Percentiles rank a stretch among this genome's conserved stretches.
Conservation (phyloP, 2,888 invertebrate genomes). For the Diarsia mendica region DNA sequence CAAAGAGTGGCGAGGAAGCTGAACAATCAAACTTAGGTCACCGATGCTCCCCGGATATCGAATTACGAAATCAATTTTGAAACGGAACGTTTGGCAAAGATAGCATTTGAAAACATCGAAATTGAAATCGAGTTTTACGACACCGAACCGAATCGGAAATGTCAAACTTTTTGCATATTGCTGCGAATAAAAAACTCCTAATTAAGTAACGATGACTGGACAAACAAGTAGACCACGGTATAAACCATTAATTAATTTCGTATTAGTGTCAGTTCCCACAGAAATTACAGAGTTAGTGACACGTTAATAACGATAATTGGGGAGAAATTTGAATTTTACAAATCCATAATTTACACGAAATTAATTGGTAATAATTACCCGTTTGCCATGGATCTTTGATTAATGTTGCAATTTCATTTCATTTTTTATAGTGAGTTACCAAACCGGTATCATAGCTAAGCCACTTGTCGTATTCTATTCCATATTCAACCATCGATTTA, state of each 20-base stretch:
- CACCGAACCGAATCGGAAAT: conserved; percentile 35
- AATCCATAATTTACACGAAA: conserved; percentile 33
- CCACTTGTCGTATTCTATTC: not conserved
- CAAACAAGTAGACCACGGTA: conserved; percentile 69
- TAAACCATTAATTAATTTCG: conserved; percentile 78
- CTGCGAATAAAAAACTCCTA: conserved; percentile 55
- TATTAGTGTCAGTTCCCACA: conserved; percentile 62
- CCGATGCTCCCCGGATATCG: conserved; percentile 65
- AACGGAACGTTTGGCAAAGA: conserved; percentile 20
- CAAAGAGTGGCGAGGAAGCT: conserved; percentile 72
- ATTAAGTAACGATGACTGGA: conserved; percentile 77
- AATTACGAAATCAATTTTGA: conserved; percentile 66
- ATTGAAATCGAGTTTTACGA: conserved; percentile 32
- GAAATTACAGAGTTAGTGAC: conserved; percentile 72
- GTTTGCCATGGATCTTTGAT: conserved; percentile 28
- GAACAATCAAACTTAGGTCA: conserved; percentile 73
- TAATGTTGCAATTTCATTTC: conserved; percentile 16
- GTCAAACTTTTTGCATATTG: conserved; percentile 36
- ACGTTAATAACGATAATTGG: conserved; percentile 67
- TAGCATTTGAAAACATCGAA: conserved; percentile 26
- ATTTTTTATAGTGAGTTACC: conserved; percentile 1
- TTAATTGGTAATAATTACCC: conserved; percentile 29
- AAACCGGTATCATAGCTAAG: conserved; percentile 18
- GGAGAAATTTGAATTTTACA: conserved; percentile 32
- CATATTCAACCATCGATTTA: not conserved